Evolutionary conservation across 2,888 invertebrate genomes (phyloP).

Genomic region (Chelonus formosanus): DNA sequence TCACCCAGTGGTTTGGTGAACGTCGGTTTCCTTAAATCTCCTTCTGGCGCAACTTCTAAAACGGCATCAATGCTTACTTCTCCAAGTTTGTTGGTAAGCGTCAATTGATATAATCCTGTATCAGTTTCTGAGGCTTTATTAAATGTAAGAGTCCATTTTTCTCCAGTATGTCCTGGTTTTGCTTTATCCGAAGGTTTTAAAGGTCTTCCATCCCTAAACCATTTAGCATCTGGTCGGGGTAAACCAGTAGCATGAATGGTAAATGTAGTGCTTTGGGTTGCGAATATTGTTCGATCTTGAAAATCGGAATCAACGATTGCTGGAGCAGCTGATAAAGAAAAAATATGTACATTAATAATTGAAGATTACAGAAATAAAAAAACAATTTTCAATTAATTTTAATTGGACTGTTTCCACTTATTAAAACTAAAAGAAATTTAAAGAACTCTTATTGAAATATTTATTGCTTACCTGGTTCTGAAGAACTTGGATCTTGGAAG

Average conservation of each 20-base stretch:
- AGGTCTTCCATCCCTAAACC: slow-evolving; percentile 81
- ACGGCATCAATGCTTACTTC: slow-evolving; percentile 78
- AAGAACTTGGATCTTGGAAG: slow-evolving; percentile 4
- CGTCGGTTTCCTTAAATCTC: slow-evolving; percentile 81
- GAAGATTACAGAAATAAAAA: neutral
- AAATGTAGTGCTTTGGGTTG: slow-evolving; percentile 83
- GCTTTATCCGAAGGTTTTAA: slow-evolving; percentile 70
- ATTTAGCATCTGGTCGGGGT: slow-evolving; percentile 80
- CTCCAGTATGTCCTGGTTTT: slow-evolving; percentile 57
- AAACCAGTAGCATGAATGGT: slow-evolving; percentile 80
- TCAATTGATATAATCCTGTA: slow-evolving; percentile 83
- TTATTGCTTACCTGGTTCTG: slow-evolving; percentile 21
- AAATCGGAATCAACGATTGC: slow-evolving; percentile 77
- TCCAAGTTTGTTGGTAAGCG: slow-evolving; percentile 84
- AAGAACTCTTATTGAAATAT: neutral
- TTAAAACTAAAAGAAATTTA: neutral
- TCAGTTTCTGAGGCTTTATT: slow-evolving; percentile 76
- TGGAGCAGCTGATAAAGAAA: slow-evolving; percentile 70
- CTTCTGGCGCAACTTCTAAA: slow-evolving; percentile 78
- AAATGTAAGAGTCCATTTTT: slow-evolving; percentile 78
- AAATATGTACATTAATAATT: slow-evolving; percentile 1
- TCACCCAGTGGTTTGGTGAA: slow-evolving; percentile 75
- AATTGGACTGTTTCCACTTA: neutral
- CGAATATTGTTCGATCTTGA: slow-evolving; percentile 78
- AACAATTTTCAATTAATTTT: neutral